phyloP scores from a whole-genome alignment of 2,888 invertebrate species.

The Euplagia quadripunctaria region DNA sequence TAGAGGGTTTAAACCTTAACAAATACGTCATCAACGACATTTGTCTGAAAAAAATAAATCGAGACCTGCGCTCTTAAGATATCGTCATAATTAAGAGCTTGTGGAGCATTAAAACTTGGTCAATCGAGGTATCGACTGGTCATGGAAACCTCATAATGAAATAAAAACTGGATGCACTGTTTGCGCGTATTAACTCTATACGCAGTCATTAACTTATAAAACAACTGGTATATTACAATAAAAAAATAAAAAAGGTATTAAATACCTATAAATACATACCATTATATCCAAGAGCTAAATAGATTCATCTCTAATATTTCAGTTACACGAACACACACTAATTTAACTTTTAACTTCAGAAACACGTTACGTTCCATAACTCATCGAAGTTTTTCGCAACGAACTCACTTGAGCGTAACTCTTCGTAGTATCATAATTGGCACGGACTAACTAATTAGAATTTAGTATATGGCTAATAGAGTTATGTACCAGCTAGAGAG shows the following conservation, averaged over 20 bases:
- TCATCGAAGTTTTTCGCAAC: constrained; percentile 30
- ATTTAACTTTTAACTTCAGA: constrained; percentile 8
- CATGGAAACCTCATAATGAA: too few relatives aligned
- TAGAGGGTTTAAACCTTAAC: too few relatives aligned
- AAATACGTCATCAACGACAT: too few relatives aligned
- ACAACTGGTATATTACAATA: too few relatives aligned
- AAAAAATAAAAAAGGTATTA: neutral
- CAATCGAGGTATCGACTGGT: too few relatives aligned
- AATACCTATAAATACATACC: constrained; percentile 11
- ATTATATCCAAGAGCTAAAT: neutral
- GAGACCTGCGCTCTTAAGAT: too few relatives aligned
- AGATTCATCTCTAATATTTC: neutral
- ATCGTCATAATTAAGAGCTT: too few relatives aligned
- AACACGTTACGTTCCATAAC: constrained; percentile 5
- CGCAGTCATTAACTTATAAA: too few relatives aligned
- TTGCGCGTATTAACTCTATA: too few relatives aligned
- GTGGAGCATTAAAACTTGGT: too few relatives aligned
- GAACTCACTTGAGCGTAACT: constrained; percentile 37
- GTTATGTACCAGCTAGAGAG: constrained; percentile 32
- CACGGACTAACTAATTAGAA: constrained; percentile 31
- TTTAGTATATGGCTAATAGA: constrained; percentile 26
- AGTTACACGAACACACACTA: constrained; percentile 6
- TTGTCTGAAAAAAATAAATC: too few relatives aligned
- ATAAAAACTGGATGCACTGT: too few relatives aligned
- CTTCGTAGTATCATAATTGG: constrained; percentile 32